These are phyloP conservation scores for Drosophila ezoana DNA, from an alignment of 2,888 invertebrate species.

Conservation along the genomic window DNA sequence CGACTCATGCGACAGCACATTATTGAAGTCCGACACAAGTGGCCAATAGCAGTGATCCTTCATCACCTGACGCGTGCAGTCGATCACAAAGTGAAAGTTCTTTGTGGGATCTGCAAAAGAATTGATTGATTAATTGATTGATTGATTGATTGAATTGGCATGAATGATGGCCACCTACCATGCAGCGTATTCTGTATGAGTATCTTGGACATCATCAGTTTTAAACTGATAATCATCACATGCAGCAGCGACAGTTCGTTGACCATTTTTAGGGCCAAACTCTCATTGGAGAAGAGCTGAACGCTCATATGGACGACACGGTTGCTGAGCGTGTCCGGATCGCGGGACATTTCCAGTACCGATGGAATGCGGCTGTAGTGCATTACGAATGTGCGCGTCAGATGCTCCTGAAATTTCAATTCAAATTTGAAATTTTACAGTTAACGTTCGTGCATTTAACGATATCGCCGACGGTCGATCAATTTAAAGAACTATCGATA, in stretches of 20 bases:
- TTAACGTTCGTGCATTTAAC: too few relatives aligned
- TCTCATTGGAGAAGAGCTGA: constrained; percentile 97
- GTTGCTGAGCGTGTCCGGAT: constrained; percentile 96
- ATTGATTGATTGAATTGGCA: neutral
- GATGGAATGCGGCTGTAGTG: constrained; percentile 98
- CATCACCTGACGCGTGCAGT: constrained; percentile 96
- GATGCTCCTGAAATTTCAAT: constrained; percentile 89
- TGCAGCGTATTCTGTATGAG: constrained; percentile 94
- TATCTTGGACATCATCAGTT: constrained; percentile 97
- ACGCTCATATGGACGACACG: constrained; percentile 99
- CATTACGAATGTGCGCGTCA: constrained; percentile 97
- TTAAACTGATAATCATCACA: constrained; percentile 95
- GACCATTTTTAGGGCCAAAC: constrained; percentile 95
- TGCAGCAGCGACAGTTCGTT: constrained; percentile 95
- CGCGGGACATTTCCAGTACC: constrained; percentile 93
- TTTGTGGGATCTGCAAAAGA: constrained; percentile 87
- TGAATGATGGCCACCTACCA: constrained; percentile 86
- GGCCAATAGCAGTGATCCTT: constrained; percentile 99
- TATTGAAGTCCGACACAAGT: constrained; percentile 97
- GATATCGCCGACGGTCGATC: too few relatives aligned
- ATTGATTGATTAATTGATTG: too few relatives aligned
- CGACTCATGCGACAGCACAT: constrained; percentile 96
- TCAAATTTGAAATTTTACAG: too few relatives aligned
- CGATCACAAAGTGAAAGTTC: constrained; percentile 96
- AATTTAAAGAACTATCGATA: neutral